These are phyloP conservation scores for Thermophis baileyi DNA, from an alignment of 2,113 vertebrate species.

Conservation along the genomic window DNA sequence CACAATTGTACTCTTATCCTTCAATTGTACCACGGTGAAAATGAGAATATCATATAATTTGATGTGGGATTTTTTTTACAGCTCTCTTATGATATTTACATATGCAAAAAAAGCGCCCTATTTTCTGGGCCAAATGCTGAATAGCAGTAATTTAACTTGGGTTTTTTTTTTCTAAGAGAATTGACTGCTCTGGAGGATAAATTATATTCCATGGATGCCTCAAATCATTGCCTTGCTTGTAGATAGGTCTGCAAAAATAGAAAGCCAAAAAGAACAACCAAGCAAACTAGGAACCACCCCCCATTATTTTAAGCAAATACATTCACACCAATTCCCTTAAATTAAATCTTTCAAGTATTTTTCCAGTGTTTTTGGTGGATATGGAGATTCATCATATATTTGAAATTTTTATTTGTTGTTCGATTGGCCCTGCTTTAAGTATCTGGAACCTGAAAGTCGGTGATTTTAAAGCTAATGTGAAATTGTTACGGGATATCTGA, in stretches of 20 bases:
- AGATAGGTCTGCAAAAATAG: background rate
- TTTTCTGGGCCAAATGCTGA: background rate
- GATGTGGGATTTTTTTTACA: constrained; percentile 65
- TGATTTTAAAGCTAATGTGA: background rate
- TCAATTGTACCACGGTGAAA: constrained; percentile 35
- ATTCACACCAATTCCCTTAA: background rate
- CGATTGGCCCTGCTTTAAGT: background rate
- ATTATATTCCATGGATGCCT: background rate
- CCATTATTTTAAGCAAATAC: background rate
- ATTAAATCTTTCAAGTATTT: background rate
- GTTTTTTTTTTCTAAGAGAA: background rate
- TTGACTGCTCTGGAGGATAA: background rate
- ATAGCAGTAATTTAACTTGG: background rate
- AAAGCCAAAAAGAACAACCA: background rate
- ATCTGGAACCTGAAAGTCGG: background rate
- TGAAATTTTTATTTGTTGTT: background rate
- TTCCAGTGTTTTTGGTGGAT: background rate
- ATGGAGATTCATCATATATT: background rate
- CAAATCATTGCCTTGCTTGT: background rate
- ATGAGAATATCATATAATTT: constrained; percentile 53
- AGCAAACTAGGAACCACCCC: background rate
- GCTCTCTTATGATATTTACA: background rate
- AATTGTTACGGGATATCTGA: background rate
- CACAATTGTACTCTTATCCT: constrained; percentile 53
- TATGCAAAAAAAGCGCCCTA: background rate